phyloP scores from a whole-genome alignment of 2,888 invertebrate species.

The Exephanes ischioxanthus region DNA sequence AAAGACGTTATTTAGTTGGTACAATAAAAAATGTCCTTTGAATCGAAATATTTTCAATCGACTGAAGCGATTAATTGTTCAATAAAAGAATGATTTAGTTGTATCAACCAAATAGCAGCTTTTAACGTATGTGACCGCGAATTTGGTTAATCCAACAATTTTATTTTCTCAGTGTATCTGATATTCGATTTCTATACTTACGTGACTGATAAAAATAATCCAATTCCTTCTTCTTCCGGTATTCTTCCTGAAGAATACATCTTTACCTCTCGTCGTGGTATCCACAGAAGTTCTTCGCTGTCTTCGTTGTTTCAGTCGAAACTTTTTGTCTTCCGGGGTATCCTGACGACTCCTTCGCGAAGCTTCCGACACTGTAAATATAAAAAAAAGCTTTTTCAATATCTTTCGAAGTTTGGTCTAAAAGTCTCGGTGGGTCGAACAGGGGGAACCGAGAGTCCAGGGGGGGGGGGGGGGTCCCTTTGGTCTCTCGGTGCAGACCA shows the following conservation, averaged over 20 bases:
- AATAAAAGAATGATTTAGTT: too few species aligned
- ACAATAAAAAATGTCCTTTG: too few species aligned
- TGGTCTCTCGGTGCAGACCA: slow-evolving; percentile 26
- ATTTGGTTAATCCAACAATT: too few species aligned
- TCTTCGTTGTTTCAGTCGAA: not conserved
- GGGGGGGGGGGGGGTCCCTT: slow-evolving; percentile 28
- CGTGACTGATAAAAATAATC: not conserved
- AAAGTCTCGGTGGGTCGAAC: slow-evolving; percentile 30
- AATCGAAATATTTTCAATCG: too few species aligned
- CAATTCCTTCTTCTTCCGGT: not conserved
- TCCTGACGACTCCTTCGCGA: not conserved
- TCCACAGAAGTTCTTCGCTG: not conserved
- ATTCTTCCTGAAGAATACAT: not conserved
- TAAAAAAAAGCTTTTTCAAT: slow-evolving; percentile 33
- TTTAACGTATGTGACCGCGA: too few species aligned
- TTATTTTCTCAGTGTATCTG: not conserved
- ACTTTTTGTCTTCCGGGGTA: not conserved
- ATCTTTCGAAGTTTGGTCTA: not conserved
- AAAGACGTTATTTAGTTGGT: too few species aligned
- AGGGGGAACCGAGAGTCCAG: slow-evolving; percentile 7
- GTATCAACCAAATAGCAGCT: too few species aligned
- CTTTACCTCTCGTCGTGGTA: not conserved
- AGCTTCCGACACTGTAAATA: not conserved
- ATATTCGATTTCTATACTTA: not conserved
- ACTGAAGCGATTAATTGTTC: too few species aligned